Conservation (phyloP, 1,140 invertebrate genomes). For the Ectropis grisescens region DNA sequence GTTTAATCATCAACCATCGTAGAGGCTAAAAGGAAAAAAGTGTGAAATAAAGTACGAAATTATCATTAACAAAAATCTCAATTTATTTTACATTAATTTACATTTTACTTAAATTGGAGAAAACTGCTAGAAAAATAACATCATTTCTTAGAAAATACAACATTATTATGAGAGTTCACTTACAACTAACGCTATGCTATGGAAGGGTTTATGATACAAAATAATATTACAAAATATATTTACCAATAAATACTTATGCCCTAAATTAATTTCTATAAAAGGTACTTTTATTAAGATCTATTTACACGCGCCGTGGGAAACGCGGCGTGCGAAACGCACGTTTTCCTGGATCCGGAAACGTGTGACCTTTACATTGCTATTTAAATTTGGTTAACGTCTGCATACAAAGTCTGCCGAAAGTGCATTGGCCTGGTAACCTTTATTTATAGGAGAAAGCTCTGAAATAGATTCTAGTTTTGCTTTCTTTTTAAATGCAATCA, state of each 20-base stretch:
- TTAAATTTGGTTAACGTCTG: neutral
- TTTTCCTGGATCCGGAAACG: neutral
- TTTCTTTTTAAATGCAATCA: constrained; percentile 2
- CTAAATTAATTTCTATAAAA: constrained; percentile 32
- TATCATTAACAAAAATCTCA: constrained; percentile 62
- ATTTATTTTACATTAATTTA: constrained; percentile 69
- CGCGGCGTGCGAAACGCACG: constrained; percentile 43
- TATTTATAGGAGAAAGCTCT: constrained; percentile 7
- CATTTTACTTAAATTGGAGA: constrained; percentile 43
- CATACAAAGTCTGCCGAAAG: neutral
- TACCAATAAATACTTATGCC: constrained; percentile 59
- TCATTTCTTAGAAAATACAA: constrained; percentile 22
- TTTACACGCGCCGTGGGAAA: constrained; percentile 34
- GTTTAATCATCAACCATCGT: too few species aligned
- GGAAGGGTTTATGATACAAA: constrained; percentile 36
- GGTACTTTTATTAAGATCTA: constrained; percentile 56
- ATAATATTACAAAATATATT: constrained; percentile 44
- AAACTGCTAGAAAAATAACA: constrained; percentile 57
- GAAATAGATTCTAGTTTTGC: constrained; percentile 6
- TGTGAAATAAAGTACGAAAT: too few species aligned
- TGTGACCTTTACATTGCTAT: neutral
- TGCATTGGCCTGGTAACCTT: neutral
- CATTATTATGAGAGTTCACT: constrained; percentile 5
- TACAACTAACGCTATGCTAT: neutral
- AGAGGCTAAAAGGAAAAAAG: too few species aligned